These are phyloP conservation scores for Athalia circularis DNA, from an alignment of 2,888 invertebrate genomes.

Conservation along the genomic window DNA sequence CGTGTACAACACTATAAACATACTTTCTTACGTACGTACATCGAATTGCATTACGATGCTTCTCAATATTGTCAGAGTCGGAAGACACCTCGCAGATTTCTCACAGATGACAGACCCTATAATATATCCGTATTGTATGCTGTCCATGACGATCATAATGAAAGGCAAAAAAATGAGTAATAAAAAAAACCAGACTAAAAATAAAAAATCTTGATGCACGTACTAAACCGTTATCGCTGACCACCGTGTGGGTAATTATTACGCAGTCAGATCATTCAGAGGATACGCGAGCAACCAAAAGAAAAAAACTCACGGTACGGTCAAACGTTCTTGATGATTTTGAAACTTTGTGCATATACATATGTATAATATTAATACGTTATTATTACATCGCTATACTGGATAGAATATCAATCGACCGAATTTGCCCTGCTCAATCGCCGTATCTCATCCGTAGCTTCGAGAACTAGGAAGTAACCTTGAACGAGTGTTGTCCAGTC, in stretches of 20 bases:
- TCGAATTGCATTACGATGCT: constrained; percentile 32
- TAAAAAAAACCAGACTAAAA: neutral
- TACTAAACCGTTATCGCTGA: constrained; percentile 39
- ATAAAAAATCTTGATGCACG: neutral
- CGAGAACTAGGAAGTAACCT: constrained; percentile 65
- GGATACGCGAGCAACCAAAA: neutral
- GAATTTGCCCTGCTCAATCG: constrained; percentile 9
- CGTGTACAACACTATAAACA: neutral
- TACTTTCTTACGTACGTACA: neutral
- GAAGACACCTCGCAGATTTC: constrained; percentile 30
- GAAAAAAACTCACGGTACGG: neutral
- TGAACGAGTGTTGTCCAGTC: constrained; percentile 56
- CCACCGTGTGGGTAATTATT: constrained; percentile 11
- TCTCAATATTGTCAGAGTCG: constrained; percentile 10
- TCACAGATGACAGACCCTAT: constrained; percentile 1
- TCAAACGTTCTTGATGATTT: constrained; percentile 7
- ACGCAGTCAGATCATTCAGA: constrained; percentile 8
- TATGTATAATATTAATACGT: constrained; percentile 3
- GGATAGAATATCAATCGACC: neutral
- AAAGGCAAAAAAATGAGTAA: neutral
- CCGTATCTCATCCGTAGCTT: constrained; percentile 40
- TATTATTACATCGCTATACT: no score
- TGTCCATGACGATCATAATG: constrained; percentile 4
- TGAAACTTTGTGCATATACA: constrained; percentile 10
- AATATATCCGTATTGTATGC: constrained; percentile 4